These are phyloP conservation scores for Cryptotis parvus DNA, from an alignment of 2,113 vertebrate genomes.

Conservation along the genomic window DNA sequence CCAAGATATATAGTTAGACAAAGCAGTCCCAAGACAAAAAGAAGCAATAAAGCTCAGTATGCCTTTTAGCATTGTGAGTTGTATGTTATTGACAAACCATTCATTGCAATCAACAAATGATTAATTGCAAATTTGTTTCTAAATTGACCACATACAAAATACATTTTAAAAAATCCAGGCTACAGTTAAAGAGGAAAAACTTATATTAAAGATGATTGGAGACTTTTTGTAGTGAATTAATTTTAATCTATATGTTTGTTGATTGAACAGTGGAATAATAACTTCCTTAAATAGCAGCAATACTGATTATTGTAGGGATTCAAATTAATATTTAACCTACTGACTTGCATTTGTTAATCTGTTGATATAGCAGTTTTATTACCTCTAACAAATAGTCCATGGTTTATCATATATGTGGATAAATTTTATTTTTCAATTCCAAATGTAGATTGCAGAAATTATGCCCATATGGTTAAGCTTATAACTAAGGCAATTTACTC, in stretches of 20 bases:
- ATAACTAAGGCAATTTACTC: conserved; percentile 48
- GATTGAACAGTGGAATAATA: conserved; percentile 85
- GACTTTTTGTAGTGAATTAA: conserved; percentile 87
- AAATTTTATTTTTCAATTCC: conserved; percentile 56
- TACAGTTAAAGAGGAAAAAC: conserved; percentile 85
- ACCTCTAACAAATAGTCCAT: conserved; percentile 71
- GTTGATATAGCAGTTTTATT: conserved; percentile 77
- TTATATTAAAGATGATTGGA: conserved; percentile 86
- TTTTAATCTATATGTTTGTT: conserved; percentile 88
- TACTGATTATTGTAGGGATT: conserved; percentile 85
- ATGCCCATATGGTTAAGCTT: conserved; percentile 63
- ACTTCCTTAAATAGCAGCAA: conserved; percentile 86
- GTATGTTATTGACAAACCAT: conserved; percentile 86
- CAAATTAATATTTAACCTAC: conserved; percentile 90
- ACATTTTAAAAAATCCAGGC: conserved; percentile 64
- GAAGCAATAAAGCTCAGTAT: conserved; percentile 85
- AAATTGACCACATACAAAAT: conserved; percentile 82
- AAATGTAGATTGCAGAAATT: conserved; percentile 53
- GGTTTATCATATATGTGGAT: conserved; percentile 53
- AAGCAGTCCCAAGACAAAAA: conserved; percentile 87
- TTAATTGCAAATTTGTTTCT: conserved; percentile 89
- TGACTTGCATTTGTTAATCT: conserved; percentile 52
- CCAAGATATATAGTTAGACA: conserved; percentile 86
- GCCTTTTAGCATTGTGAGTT: conserved; percentile 86
- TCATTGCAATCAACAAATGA: conserved; percentile 88